These are phyloP conservation scores for Petrolisthes manimaculis DNA, from an alignment of 2,888 invertebrate genomes.

Conservation along the genomic window DNA sequence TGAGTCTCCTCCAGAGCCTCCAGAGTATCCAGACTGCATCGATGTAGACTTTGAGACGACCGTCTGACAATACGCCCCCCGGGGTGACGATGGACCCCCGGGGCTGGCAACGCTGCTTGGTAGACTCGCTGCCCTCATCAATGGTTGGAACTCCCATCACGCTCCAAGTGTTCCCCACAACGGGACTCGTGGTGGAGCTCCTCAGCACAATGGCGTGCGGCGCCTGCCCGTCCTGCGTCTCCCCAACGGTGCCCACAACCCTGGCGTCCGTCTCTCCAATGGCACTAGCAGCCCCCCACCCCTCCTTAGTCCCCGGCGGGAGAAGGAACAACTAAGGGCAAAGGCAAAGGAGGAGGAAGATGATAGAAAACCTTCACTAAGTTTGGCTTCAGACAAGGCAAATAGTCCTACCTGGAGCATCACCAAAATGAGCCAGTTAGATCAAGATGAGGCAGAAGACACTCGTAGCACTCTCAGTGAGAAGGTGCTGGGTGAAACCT, in stretches of 20 bases:
- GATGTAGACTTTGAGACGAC: slow-evolving; percentile 65
- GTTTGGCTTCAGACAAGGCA: slow-evolving; percentile 49
- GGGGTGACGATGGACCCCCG: slow-evolving; percentile 60
- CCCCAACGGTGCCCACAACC: slow-evolving; percentile 56
- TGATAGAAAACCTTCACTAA: slow-evolving; percentile 43
- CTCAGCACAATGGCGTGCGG: slow-evolving; percentile 49
- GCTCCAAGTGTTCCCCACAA: not conserved
- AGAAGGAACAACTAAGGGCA: slow-evolving; percentile 32
- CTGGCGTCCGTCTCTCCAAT: slow-evolving; percentile 64
- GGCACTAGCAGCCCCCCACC: slow-evolving; percentile 65
- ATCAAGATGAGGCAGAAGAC: slow-evolving; percentile 53
- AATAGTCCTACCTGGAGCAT: slow-evolving; percentile 57
- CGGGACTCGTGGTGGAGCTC: slow-evolving; percentile 17
- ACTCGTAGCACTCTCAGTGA: slow-evolving; percentile 43
- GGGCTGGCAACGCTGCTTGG: slow-evolving; percentile 56
- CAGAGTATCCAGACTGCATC: slow-evolving; percentile 64
- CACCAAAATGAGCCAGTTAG: slow-evolving; percentile 50
- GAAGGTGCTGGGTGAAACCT: slow-evolving; percentile 37
- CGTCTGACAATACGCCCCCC: slow-evolving; percentile 66
- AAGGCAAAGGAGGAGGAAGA: slow-evolving; percentile 31
- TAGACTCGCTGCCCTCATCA: slow-evolving; percentile 56
- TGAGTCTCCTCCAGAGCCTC: slow-evolving; percentile 61
- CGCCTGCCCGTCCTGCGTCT: slow-evolving; percentile 52
- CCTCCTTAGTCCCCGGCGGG: slow-evolving; percentile 47
- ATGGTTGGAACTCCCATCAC: slow-evolving; percentile 49